Base-by-base conservation (phyloP, 2,888 invertebrate species). In the Dimorphilus gyrociliatus region DNA sequence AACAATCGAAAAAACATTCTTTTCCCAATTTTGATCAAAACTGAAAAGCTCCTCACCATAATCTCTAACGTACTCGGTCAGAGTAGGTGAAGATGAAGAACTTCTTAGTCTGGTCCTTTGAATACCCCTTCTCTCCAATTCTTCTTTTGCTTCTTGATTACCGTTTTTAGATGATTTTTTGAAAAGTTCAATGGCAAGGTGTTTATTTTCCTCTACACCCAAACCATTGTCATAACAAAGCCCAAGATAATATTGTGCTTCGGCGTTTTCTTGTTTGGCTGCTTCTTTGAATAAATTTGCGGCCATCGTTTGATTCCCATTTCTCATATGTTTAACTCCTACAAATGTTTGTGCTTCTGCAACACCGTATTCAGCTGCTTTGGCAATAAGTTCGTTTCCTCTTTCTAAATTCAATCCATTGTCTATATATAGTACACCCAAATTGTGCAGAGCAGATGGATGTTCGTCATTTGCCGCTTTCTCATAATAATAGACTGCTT, bases 401-500 rank as follows among this genome's bases (percentile, higher is more conserved):
- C n/a, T n/a, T n/a, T n/a, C n/a, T n/a, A n/a, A n/a, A n/a, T n/a
- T n/a, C n/a, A n/a, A n/a, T n/a, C n/a, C n/a, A n/a, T n/a, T n/a
- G n/a, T n/a, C n/a, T 2, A 73, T 71, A 51, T 74, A 70, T 47
- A 72, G 72, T 27, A 76, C 67, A 2, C 74, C 76, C 30, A 78
- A 65, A 51, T 77, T 78, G 51, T 74, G 77, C 45, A 73, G 66
- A 0, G 77, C 75, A 37, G 69, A 68, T 2, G 72, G 66, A 48
- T 77, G 76, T 19, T 74, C 72, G 29, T 67, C 55, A 7, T 70
- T 64, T 13, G 74, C 73, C 23, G 76, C 77, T 34, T 68, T 61
- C 37, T 66, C 63, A 49, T 76, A 78, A 50, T 72, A 66, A 48
- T 73, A 69, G 53, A 71, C 72, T 27, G 78, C 77, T 75, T 68